Conservation (phyloP, 2,113 vertebrate species). For the Sorex araneus region DNA sequence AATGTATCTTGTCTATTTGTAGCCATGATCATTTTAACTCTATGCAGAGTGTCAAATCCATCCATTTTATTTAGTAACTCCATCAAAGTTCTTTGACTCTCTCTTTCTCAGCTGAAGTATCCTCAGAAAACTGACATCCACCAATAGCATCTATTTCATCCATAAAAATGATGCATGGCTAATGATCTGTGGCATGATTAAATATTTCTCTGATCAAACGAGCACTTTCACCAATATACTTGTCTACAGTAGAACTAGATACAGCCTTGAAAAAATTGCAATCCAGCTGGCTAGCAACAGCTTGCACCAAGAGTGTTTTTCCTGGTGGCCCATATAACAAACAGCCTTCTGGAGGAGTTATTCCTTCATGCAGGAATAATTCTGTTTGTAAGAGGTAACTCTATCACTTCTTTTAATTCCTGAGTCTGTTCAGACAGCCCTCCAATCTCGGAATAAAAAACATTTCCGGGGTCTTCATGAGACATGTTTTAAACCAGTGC, state of each 20-base stretch:
- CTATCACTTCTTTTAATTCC: constrained; percentile 98
- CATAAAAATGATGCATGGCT: constrained; percentile 99
- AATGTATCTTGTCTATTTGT: constrained; percentile 98
- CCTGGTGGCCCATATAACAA: constrained; percentile 98
- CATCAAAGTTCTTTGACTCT: constrained; percentile 99
- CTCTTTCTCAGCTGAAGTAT: constrained; percentile 98
- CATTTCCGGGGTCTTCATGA: constrained; percentile 97
- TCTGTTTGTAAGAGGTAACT: constrained; percentile 98
- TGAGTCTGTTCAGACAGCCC: constrained; percentile 98
- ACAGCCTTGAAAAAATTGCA: constrained; percentile 99
- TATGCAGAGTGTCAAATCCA: constrained; percentile 98
- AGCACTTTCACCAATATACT: constrained; percentile 99
- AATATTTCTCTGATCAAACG: constrained; percentile 99
- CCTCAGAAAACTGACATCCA: constrained; percentile 96
- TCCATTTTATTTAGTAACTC: constrained; percentile 99
- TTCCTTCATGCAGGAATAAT: constrained; percentile 98
- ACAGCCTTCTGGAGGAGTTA: constrained; percentile 99
- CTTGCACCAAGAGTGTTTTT: constrained; percentile 97
- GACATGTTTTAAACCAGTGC: constrained; percentile 99
- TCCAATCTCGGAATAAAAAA: constrained; percentile 98
- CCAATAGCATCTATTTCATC: constrained; percentile 99
- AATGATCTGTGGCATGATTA: constrained; percentile 98
- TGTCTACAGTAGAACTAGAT: constrained; percentile 99
- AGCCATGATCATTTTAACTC: constrained; percentile 99
- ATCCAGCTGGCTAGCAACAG: constrained; percentile 98